These are phyloP conservation scores for Phyllostomus discolor DNA, from an alignment of 2,113 vertebrate genomes.

Conservation along the genomic window DNA sequence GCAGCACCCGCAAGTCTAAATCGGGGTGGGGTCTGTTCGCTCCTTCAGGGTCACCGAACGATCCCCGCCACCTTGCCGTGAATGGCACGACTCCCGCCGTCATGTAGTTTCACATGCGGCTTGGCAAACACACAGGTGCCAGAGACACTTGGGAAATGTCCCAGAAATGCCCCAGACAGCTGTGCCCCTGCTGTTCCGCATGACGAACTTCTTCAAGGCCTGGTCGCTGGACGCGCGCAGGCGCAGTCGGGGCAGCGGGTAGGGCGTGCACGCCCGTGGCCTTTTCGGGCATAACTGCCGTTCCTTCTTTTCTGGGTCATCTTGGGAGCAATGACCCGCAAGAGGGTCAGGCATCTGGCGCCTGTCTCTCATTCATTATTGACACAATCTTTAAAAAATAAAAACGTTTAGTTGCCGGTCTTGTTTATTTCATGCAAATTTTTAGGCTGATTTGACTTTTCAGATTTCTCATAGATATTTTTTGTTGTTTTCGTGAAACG, in stretches of 20 bases:
- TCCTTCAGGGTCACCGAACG: slow-evolving; percentile 93
- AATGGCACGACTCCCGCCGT: slow-evolving; percentile 94
- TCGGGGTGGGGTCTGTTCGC: slow-evolving; percentile 89
- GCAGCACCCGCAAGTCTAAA: slow-evolving; percentile 90
- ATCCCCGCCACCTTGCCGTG: slow-evolving; percentile 94
- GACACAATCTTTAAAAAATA: neutral
- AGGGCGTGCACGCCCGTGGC: slow-evolving; percentile 93
- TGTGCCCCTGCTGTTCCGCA: slow-evolving; percentile 92
- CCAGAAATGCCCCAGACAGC: slow-evolving; percentile 82
- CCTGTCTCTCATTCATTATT: neutral
- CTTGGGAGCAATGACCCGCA: neutral
- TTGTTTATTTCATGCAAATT: neutral
- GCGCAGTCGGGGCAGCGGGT: slow-evolving; percentile 96
- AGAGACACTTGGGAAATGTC: slow-evolving; percentile 93
- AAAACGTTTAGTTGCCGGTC: neutral
- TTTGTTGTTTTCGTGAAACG: neutral
- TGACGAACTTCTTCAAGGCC: slow-evolving; percentile 96
- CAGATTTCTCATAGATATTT: neutral
- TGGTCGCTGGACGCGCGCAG: slow-evolving; percentile 95
- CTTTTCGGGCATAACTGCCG: slow-evolving; percentile 94
- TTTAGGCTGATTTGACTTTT: neutral
- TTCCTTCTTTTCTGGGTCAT: slow-evolving; percentile 94
- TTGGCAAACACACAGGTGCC: slow-evolving; percentile 93
- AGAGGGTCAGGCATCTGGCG: neutral
- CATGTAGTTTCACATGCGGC: slow-evolving; percentile 94